Conservation (phyloP, 2,113 vertebrate genomes). For the Phrynosoma blainvillii region DNA sequence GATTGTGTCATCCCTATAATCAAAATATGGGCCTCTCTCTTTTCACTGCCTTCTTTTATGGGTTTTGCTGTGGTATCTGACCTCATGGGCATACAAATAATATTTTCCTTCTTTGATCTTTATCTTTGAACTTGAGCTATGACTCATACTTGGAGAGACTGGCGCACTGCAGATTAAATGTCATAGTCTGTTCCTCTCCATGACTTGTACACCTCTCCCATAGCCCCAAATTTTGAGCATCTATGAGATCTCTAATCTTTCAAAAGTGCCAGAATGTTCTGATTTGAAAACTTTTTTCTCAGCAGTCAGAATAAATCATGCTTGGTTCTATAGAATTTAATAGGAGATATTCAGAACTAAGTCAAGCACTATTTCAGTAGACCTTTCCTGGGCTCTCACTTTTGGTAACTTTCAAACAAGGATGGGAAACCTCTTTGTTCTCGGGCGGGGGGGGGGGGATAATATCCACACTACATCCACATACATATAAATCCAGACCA, state of each 20-base stretch:
- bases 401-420: background rate
- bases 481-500: background rate
- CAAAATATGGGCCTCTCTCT: conserved; percentile 15
- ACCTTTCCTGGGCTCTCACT: background rate
- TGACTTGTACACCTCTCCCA: background rate
- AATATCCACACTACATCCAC: background rate
- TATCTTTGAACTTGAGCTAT: conserved; percentile 56
- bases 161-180: conserved; percentile 44
- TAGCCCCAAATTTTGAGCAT: background rate
- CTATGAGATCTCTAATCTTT: background rate
- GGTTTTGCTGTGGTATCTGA: background rate
- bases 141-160: conserved; percentile 50
- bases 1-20: conserved; percentile 40
- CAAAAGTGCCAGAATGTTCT: background rate
- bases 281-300: background rate
- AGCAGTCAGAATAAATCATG: background rate
- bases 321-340: background rate
- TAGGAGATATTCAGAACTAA: background rate
- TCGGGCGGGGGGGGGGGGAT: no score
- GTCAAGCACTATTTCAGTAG: background rate
- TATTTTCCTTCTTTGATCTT: conserved; percentile 51
- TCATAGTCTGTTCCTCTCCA: conserved; percentile 18
- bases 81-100: conserved; percentile 29
- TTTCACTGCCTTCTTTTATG: conserved; percentile 7
- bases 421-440: background rate